phyloP scores from a whole-genome alignment of 2,888 invertebrate species.

The Noctua janthina region DNA sequence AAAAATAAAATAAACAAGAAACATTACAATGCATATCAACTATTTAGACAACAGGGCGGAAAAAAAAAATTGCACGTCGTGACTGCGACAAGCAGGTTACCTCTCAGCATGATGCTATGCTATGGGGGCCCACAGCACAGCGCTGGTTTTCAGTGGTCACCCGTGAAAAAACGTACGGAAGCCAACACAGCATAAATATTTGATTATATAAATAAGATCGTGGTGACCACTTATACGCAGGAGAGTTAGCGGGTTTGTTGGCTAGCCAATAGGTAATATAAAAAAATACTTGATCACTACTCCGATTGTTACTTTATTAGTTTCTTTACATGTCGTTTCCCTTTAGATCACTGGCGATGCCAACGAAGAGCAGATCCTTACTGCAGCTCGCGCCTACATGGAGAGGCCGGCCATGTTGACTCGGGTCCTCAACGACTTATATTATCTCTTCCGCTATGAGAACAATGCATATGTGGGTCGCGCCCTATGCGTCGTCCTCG shows the following conservation, averaged over 20 bases:
- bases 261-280: not conserved
- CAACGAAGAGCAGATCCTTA: slow-evolving; percentile 96
- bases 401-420: slow-evolving; percentile 95
- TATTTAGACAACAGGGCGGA: too few species aligned
- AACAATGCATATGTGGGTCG: slow-evolving; percentile 94
- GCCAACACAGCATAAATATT: too few species aligned
- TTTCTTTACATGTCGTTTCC: not conserved
- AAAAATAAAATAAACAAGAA: too few species aligned
- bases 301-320: not conserved
- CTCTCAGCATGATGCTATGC: too few species aligned
- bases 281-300: not conserved
- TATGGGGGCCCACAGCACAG: too few species aligned
- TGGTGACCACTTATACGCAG: not conserved
- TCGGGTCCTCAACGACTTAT: slow-evolving; percentile 97
- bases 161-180: too few species aligned
- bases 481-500: slow-evolving; percentile 95
- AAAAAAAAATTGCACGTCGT: too few species aligned
- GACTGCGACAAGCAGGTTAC: too few species aligned
- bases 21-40: too few species aligned
- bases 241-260: not conserved
- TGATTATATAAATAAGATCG: too few species aligned
- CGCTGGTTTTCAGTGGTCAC: too few species aligned
- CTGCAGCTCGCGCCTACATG: slow-evolving; percentile 95
- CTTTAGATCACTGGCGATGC: slow-evolving; percentile 96
- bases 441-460: slow-evolving; percentile 96